These are phyloP conservation scores for Gasteruption jaculator DNA, from an alignment of 2,888 invertebrate genomes.

Conservation along the genomic window DNA sequence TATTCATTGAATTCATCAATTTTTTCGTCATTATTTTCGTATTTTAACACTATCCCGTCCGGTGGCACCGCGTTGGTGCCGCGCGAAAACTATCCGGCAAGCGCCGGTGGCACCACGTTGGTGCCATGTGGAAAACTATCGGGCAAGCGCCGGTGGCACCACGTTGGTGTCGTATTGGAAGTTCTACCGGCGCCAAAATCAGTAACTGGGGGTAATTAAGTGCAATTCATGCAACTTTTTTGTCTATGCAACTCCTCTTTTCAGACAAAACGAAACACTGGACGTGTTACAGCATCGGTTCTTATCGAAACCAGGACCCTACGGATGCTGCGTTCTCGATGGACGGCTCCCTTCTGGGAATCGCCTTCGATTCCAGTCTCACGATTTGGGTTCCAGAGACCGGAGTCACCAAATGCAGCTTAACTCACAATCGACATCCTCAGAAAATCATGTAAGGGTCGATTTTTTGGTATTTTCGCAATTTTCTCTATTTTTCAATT, in stretches of 20 bases:
- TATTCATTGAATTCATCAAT: background rate
- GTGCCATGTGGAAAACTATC: too few species aligned
- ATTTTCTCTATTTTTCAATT: conserved; percentile 5
- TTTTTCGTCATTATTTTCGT: conserved; percentile 7
- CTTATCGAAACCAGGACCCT: conserved; percentile 59
- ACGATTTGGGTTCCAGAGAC: conserved; percentile 67
- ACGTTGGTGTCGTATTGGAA: too few species aligned
- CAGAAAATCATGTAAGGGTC: conserved; percentile 51
- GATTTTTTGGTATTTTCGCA: too few species aligned
- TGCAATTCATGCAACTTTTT: too few species aligned
- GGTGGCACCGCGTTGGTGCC: too few species aligned
- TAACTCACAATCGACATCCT: conserved; percentile 51
- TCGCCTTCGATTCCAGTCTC: conserved; percentile 63
- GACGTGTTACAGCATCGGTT: conserved; percentile 62
- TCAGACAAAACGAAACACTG: conserved; percentile 60
- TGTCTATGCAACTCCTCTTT: conserved; percentile 25
- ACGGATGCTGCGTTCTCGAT: conserved; percentile 63
- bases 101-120: too few species aligned
- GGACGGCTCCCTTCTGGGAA: conserved; percentile 73
- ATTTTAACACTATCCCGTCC: conserved; percentile 8
- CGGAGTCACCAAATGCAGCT: conserved; percentile 57
- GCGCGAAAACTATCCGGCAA: too few species aligned
- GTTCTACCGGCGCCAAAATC: too few species aligned
- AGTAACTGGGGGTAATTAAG: too few species aligned
- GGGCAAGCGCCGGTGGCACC: too few species aligned